Percentiles rank a stretch among this genome's conserved stretches.
Conservation (phyloP, 2,888 invertebrate species). For the Papilio demoleus region DNA sequence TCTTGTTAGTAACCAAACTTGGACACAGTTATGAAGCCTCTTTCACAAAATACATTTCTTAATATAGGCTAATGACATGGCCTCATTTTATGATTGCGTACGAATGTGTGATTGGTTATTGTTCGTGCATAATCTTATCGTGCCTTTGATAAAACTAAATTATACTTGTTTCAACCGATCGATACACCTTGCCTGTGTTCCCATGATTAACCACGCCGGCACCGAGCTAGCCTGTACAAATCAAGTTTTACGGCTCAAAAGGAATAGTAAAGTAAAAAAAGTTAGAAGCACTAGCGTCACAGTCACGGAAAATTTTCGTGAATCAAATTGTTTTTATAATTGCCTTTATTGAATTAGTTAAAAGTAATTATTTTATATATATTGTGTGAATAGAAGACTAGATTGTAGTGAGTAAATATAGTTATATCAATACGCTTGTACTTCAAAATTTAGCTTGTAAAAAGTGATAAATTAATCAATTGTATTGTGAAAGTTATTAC, state of each 20-base stretch:
- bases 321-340: slow-evolving; percentile 24
- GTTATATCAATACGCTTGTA: slow-evolving; percentile 49
- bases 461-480: slow-evolving; percentile 49
- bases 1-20: neutral
- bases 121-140: slow-evolving; percentile 73
- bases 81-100: slow-evolving; percentile 56
- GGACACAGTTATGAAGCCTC: neutral
- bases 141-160: slow-evolving; percentile 67
- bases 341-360: neutral
- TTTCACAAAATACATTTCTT: slow-evolving; percentile 23
- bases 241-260: slow-evolving; percentile 38
- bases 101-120: slow-evolving; percentile 61
- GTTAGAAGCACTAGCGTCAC: slow-evolving; percentile 7
- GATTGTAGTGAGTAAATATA: neutral
- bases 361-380: slow-evolving; percentile 5
- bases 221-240: slow-evolving; percentile 38
- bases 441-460: slow-evolving; percentile 55
- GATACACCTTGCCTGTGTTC: slow-evolving; percentile 52
- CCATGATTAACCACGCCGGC: slow-evolving; percentile 39
- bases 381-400: neutral
- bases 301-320: slow-evolving; percentile 31
- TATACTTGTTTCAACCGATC: slow-evolving; percentile 60
- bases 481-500: slow-evolving; percentile 51
- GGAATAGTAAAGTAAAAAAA: slow-evolving; percentile 23
- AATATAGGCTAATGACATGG: slow-evolving; percentile 43